Conservation (phyloP, 2,888 invertebrate genomes). For the Tachina lurida region DNA sequence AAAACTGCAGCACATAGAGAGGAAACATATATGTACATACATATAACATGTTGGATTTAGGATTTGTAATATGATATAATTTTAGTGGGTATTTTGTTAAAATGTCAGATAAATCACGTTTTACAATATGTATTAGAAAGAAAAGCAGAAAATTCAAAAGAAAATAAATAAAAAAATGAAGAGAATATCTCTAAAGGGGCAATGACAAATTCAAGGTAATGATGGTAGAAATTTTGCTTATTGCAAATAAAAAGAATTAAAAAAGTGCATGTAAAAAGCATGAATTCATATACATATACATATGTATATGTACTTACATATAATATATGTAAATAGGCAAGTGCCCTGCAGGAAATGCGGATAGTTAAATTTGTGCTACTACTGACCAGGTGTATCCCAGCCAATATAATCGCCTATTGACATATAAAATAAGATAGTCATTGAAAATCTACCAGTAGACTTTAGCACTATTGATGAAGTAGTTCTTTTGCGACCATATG, state of each 20-base stretch:
- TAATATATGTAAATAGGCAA: no score
- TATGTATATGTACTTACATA: background rate
- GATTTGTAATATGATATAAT: slow-evolving; percentile 67
- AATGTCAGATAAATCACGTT: slow-evolving; percentile 71
- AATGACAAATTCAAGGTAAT: background rate
- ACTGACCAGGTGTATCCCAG: no score
- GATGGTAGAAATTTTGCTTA: slow-evolving; percentile 12
- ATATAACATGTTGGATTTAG: slow-evolving; percentile 57
- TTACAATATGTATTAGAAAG: slow-evolving; percentile 29
- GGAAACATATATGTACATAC: background rate
- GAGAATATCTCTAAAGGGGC: background rate
- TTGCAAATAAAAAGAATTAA: background rate
- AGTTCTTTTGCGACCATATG: no score
- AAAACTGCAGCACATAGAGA: background rate
- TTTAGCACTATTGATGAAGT: no score
- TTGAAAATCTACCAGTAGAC: no score
- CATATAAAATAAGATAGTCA: no score
- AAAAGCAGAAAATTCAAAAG: slow-evolving; percentile 15
- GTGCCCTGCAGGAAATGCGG: no score
- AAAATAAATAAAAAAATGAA: slow-evolving; percentile 24
- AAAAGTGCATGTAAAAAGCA: background rate
- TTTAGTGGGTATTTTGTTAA: slow-evolving; percentile 63
- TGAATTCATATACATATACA: background rate
- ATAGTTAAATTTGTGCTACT: no score
- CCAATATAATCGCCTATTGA: no score